phyloP scores from a whole-genome alignment of 2,797 vertebrate genomes.

The Amblyraja radiata region DNA sequence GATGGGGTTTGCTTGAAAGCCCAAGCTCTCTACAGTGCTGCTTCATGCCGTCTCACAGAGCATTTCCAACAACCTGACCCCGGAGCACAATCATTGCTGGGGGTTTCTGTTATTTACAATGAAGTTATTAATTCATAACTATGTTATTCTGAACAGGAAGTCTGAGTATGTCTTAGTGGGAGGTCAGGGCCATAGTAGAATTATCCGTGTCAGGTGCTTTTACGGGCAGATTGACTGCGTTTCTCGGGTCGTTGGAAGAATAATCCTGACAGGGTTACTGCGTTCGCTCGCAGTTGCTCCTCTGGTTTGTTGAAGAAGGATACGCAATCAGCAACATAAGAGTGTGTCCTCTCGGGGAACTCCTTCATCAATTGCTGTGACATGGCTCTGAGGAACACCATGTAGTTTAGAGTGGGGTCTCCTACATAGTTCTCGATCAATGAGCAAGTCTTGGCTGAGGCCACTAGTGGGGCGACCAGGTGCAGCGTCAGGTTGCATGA shows the following conservation, averaged over 20 bases:
- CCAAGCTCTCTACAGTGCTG: neutral
- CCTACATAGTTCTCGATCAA: neutral
- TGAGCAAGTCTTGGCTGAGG: neutral
- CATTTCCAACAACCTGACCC: too few species aligned
- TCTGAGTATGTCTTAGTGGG: neutral
- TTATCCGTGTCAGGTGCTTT: neutral
- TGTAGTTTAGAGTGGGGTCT: neutral
- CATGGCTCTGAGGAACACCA: neutral
- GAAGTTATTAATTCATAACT: too few species aligned
- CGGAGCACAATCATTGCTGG: too few species aligned
- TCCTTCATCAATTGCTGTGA: slow-evolving; percentile 20
- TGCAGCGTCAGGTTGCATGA: neutral
- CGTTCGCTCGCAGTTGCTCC: slow-evolving; percentile 4
- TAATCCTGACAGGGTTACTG: slow-evolving; percentile 15
- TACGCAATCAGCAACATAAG: neutral
- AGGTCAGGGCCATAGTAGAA: neutral
- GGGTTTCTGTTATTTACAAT: neutral
- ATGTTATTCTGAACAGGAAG: neutral
- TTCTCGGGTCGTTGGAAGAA: slow-evolving; percentile 23
- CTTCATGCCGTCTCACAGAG: neutral
- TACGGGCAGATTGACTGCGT: neutral
- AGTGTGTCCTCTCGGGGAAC: slow-evolving; percentile 1
- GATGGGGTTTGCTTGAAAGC: neutral
- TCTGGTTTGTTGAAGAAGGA: neutral
- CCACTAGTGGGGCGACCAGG: neutral